Base-by-base conservation (phyloP, 2,113 vertebrate species). In the Ceuthmochares aereus region DNA sequence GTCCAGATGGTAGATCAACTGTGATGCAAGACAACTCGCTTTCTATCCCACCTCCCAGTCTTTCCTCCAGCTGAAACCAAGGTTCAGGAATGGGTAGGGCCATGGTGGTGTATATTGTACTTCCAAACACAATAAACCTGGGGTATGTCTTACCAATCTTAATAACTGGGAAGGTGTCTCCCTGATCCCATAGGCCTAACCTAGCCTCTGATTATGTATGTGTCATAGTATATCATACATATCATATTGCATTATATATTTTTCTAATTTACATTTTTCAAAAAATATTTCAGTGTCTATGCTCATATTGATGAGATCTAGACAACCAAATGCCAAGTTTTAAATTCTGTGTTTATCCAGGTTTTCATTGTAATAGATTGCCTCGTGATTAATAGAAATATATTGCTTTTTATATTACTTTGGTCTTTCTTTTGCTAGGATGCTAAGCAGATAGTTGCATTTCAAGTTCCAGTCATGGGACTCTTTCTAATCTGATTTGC, bases 121-220 rank as follows among this genome's bases (percentile, higher is more conserved):
- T 56, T 72, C 29, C 58, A 72, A 58, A 47, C 15, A 62, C 90
- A 90, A 54, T n/a, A 59, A 59, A 11, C 18, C 10, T 75, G 15
- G 11, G 6, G 4, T 45, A 52, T 6, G 25, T 6, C 30, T 83
- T 51, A 55, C 1, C 0, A 0, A 27, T 30, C 36, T n/a, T 58
- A 54, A 3, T 36, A 60, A 40, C 25, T 12, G 18, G 22, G 59
- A 75, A 60, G 23, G 25, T 36, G 8, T 70, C 56, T 51, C 27
- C 75, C 27, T 79, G 27, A 13, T 37, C 12, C 34, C 10, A 29
- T 19, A 66, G 5, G 8, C 22, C 51, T 21, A 77, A 60, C 9
- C 20, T 25, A 54, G 17, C 21, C 16, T 40, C 15, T 55, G 56
- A 29, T 29, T 69, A 64, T 14, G 8, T 37, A 59, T 6, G 27